Evolutionary conservation across 2,797 vertebrate genomes (phyloP), one percentile per base, ranked within the genome.

Genomic region (Glossophaga mutica): DNA sequence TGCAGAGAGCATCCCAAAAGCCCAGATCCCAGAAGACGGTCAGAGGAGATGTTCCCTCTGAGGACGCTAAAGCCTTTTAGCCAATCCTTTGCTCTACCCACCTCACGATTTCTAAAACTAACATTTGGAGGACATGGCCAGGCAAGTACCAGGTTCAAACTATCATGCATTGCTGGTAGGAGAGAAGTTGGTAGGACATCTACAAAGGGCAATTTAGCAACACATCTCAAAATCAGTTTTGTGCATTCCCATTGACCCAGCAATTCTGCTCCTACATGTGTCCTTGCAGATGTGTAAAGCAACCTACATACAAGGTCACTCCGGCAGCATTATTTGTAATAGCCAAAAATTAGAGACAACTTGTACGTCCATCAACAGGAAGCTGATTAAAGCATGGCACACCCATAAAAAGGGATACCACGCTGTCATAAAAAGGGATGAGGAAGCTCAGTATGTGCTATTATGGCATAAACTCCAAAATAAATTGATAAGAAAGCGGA

Each of bases 21-120:
- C 29, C 42, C 37, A 91, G 59, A 74, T n/a, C 14, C 50, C 11
- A 46, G 34, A 52, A 18, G 34, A 39, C 15, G 6, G 11, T 29
- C 32, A 18, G 29, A 59, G 16, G 29, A 70, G 32, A 37, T 10
- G 44, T 89, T 22, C 7, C 29, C 59, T 39, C 57, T 48, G 42
- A 37, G 48, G 52, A 65, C 0, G 11, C 37, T 65, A 79, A 16
- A 39, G 73, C 12, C 16, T 22, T n/a, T 52, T 37, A 44, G 19
- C 2, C 19, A 42, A 68, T 29, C 52, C 55, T 94, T 34, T 52
- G 81, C 77, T 74, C 44, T 65, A 44, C 7, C 18, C 14, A 55
- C 4, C 19, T 77, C 42, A 21, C 52, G 46, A 71, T 81, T 94
- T 96, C 50, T 21, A 48, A 93, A 97, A 96, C 83, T 34, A 95